Percentiles rank a stretch among this genome's conserved stretches.
phyloP scores from a whole-genome alignment of 2,888 invertebrate species.

The Romanomermis culicivorax region DNA sequence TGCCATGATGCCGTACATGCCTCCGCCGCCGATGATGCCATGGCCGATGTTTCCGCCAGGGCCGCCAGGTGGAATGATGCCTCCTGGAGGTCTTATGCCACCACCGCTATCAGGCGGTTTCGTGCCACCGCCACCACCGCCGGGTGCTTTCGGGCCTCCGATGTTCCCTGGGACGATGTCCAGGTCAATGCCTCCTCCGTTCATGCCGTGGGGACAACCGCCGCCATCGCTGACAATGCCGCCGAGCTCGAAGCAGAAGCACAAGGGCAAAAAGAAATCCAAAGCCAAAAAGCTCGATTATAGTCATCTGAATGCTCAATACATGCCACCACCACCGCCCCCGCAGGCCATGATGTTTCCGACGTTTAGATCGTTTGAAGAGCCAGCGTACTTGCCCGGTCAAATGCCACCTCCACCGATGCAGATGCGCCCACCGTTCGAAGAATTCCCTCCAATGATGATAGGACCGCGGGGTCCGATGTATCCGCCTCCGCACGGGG shows the following conservation, averaged over 20 bases:
- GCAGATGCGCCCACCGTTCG: background rate
- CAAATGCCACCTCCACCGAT: background rate
- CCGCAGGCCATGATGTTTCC: background rate
- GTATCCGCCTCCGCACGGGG: background rate
- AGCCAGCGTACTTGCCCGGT: background rate
- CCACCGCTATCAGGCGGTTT: background rate
- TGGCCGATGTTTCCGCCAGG: background rate
- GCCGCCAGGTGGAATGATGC: background rate
- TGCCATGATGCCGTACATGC: background rate
- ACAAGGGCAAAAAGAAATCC: slow-evolving; percentile 23
- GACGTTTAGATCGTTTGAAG: background rate
- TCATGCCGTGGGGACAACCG: slow-evolving; percentile 9
- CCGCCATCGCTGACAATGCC: slow-evolving; percentile 35
- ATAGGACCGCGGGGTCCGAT: background rate
- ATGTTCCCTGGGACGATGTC: slow-evolving; percentile 12
- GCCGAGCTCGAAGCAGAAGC: slow-evolving; percentile 32
- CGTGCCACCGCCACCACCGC: slow-evolving; percentile 6
- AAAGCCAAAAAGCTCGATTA: background rate
- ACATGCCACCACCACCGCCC: background rate
- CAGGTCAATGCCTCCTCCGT: slow-evolving; percentile 10
- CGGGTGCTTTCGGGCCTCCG: slow-evolving; percentile 7
- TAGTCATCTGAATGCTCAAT: background rate
- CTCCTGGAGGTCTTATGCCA: slow-evolving; percentile 2
- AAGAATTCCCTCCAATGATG: background rate
- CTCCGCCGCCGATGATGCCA: background rate